Evolutionary conservation across 2,797 vertebrate genomes (phyloP), one percentile per base, ranked within the genome.

Genomic region (Oceanodroma leucorhoa): DNA sequence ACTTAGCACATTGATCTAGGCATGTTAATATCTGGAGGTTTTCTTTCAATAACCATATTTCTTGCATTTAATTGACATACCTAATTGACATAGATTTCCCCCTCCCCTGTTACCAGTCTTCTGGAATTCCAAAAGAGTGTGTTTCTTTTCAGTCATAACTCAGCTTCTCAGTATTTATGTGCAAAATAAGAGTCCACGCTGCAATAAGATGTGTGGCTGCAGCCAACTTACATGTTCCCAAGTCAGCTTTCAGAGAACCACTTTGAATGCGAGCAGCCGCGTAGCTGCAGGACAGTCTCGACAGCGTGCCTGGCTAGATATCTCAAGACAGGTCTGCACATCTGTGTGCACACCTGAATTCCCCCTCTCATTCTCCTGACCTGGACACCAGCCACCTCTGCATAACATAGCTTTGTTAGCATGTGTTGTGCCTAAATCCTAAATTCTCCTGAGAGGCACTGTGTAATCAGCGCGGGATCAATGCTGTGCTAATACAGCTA

Each of bases 251-350:
- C 46, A 61, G 61, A 3, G 1, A 81, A 46, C 9, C 1, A 1
- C 26, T 57, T 27, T 24, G 62, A 53, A 41, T 5, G 10, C 1
- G 6, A 60, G 16, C 15, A 29, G 21, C 34, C 0, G 0, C 2
- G 23, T 38, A 66, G 7, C 43, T 83, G 26, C n/a, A 61, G 54
- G 29, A n/a, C 0, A 0, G 5, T 18, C 41, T 34, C 69, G 14
- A 8, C 29, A 18, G 6, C 0, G 0, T 36, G 38, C 7, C 43
- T n/a, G 12, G 32, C 5, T 14, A 27, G 13, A 1, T 27, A 27
- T 10, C 53, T 76, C 46, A 40, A 16, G 53, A 43, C 15, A 48
- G 7, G 26, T 60, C 40, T 54, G 61, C 17, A 80, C 0, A 0
- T 32, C 34, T 65, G 11, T 3, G 0, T 32, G 45, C 46, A 17